A percentile compares a stretch with the other conserved stretches of the same genome.
These are phyloP conservation scores for Syndactyla subalaris DNA, from an alignment of 2,797 vertebrate genomes.

Conservation along the genomic window DNA sequence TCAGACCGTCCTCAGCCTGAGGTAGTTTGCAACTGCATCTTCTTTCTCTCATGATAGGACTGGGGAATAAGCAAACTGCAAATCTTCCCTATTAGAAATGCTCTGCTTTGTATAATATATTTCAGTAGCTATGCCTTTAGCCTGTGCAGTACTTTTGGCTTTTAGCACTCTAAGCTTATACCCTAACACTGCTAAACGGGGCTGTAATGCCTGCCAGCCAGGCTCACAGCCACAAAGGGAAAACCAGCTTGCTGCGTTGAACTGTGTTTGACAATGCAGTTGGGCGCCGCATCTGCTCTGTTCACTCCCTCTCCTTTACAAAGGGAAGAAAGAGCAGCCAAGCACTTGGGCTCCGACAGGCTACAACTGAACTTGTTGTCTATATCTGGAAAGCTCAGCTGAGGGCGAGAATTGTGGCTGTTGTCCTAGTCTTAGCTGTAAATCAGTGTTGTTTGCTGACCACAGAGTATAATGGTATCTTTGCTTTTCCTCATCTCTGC, in stretches of 20 bases:
- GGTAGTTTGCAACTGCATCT: not conserved
- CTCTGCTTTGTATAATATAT: not conserved
- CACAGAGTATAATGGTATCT: not conserved
- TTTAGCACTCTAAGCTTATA: not conserved
- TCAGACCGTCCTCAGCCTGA: not conserved
- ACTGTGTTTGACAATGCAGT: not conserved
- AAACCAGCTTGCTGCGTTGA: not conserved
- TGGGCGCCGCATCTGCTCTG: not conserved
- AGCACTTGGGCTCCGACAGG: not conserved
- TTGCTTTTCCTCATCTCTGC: not conserved
- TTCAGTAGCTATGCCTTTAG: not conserved
- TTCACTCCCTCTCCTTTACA: not conserved
- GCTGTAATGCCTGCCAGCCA: not conserved
- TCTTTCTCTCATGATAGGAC: not conserved
- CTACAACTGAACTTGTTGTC: not conserved
- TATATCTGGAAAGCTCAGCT: not conserved
- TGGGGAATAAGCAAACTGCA: not conserved
- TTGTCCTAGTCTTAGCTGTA: not conserved
- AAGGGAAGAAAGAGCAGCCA: not conserved
- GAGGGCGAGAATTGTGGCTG: not conserved
- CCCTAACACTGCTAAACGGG: not conserved
- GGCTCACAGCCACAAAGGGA: not conserved
- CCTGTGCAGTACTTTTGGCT: not conserved
- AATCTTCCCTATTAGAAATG: not conserved
- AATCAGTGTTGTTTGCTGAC: not conserved